These are phyloP conservation scores for Endotricha flammealis DNA, from an alignment of 2,888 invertebrate genomes.

Conservation along the genomic window DNA sequence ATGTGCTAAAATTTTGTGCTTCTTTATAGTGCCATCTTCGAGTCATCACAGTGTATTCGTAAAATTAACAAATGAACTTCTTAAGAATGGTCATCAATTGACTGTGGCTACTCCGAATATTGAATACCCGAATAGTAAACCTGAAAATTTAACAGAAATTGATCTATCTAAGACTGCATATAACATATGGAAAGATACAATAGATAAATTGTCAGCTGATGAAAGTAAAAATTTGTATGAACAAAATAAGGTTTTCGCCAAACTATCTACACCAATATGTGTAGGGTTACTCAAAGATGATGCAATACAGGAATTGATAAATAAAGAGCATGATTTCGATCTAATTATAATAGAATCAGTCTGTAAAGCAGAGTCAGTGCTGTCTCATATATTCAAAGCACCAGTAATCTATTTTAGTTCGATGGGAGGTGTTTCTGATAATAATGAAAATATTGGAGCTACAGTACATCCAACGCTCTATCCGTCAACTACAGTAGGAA, in stretches of 20 bases:
- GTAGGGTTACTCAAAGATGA: conserved; percentile 19
- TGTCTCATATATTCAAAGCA: conserved; percentile 26
- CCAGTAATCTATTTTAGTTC: conserved; percentile 34
- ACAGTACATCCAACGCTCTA: conserved; percentile 31
- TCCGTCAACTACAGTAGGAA: conserved; percentile 22
- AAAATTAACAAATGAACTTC: conserved; percentile 39
- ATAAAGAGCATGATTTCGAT: conserved; percentile 21
- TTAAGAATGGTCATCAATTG: conserved; percentile 50
- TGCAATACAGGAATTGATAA: conserved; percentile 21
- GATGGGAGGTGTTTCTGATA: conserved; percentile 22
- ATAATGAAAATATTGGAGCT: conserved; percentile 28
- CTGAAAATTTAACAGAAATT: background rate
- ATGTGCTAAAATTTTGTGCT: conserved; percentile 40
- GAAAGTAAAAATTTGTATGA: background rate
- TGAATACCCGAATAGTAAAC: background rate
- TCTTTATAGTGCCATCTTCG: conserved; percentile 42
- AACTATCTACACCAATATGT: conserved; percentile 3
- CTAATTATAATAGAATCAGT: conserved; percentile 24
- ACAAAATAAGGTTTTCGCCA: background rate
- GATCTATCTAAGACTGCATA: background rate
- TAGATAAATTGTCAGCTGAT: background rate
- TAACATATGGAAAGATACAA: background rate
- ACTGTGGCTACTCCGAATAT: conserved; percentile 47
- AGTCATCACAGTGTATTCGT: conserved; percentile 54
- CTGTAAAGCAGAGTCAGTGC: conserved; percentile 16